These are phyloP conservation scores for Paragorgia papillata DNA, from an alignment of 92 coral and sea anemone species.

Conservation along the genomic window DNA sequence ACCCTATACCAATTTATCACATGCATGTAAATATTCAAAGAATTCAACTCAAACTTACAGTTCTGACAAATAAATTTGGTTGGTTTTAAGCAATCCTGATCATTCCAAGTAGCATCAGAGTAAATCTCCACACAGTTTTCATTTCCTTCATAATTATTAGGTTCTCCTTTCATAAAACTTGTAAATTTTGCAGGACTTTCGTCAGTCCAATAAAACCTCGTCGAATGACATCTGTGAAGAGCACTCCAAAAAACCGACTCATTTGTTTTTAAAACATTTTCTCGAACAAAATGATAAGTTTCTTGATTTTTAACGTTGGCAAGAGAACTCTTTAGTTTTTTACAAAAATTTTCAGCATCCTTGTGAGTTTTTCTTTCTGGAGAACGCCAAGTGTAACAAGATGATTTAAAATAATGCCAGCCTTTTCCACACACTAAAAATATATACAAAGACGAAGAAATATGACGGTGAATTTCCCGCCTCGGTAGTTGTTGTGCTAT, in stretches of 20 bases:
- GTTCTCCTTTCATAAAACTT: neutral
- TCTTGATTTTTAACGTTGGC: neutral
- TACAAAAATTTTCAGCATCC: neutral
- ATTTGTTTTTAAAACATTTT: neutral
- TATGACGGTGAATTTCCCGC: no score
- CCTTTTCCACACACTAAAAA: neutral
- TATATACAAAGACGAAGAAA: no score
- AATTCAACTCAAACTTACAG: neutral
- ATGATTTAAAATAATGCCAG: neutral
- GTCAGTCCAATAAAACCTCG: neutral
- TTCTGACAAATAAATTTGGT: neutral
- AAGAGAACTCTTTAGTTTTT: neutral
- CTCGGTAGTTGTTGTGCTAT: no score
- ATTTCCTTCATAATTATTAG: neutral
- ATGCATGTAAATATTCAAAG: neutral
- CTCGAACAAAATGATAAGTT: neutral
- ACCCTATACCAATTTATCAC: no score
- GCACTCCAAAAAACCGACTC: neutral
- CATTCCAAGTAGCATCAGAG: neutral
- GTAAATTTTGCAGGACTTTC: neutral
- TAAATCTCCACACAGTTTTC: neutral
- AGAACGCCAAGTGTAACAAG: conserved; percentile 1
- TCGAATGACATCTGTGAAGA: conserved; percentile 6
- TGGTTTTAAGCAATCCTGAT: neutral
- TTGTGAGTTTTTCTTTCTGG: neutral